Conservation (phyloP, 2,797 vertebrate species). For the Rhabdophis nuchalis region DNA sequence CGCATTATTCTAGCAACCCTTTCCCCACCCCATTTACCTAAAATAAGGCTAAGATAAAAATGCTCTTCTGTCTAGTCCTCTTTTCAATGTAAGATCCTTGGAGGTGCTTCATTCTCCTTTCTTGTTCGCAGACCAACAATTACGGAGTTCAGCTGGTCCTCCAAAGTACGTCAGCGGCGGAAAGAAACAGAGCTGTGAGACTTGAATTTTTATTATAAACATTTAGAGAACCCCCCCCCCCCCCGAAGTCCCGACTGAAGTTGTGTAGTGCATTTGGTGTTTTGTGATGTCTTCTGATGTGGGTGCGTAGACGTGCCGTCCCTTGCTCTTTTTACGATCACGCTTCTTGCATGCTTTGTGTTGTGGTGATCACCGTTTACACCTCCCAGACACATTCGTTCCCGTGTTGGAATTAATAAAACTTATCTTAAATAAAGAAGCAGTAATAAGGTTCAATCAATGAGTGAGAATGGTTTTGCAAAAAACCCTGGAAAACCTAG, state of each 20-base stretch:
- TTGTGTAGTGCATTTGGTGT: not conserved
- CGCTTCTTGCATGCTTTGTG: not conserved
- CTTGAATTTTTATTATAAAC: constrained; percentile 30
- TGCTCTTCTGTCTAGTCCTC: not conserved
- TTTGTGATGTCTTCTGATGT: not conserved
- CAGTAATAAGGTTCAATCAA: not conserved
- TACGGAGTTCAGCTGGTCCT: constrained; percentile 78
- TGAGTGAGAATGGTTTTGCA: not conserved
- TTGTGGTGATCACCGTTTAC: not conserved
- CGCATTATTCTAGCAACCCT: not conserved
- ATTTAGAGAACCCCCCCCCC: not conserved
- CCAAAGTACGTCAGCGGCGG: constrained; percentile 70
- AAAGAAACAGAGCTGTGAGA: constrained; percentile 71
- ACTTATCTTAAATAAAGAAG: not conserved
- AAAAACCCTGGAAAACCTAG: not conserved
- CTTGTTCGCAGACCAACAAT: constrained; percentile 68
- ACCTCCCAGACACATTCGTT: not conserved
- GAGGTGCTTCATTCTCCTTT: constrained; percentile 31
- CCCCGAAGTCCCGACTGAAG: too few relatives aligned
- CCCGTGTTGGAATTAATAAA: not conserved
- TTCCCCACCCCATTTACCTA: not conserved
- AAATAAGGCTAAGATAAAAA: not conserved
- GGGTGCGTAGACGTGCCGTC: not conserved
- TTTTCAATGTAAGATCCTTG: not conserved
- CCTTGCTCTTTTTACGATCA: not conserved